Evolutionary conservation across 2,888 invertebrate species (phyloP), one percentile per base, ranked within the genome.

Genomic region (Apantesis nais): DNA sequence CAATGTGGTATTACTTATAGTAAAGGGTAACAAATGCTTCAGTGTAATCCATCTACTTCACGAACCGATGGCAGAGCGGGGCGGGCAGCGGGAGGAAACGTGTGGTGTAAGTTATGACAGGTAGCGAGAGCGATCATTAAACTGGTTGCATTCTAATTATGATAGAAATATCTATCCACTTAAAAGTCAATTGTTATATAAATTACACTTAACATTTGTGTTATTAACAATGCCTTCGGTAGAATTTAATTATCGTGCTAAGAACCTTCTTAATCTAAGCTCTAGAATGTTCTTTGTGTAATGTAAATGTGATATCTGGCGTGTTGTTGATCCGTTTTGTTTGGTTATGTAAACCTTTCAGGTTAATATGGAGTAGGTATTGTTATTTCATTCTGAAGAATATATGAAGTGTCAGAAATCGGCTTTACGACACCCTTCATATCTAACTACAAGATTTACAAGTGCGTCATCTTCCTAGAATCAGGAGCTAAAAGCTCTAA

Each of bases 21-120:
- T 86, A 86, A 82, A 86, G 85, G 88, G 87, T 88, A 89, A 89
- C 89, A 88, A 88, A 88, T 88, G 90, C 81, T 89, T 87, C 89
- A 85, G 86, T 86, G 92, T 89, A 92, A 94, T 94, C 94, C 92
- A 93, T 94, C 93, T 93, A 89, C 92, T 93, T 93, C 93, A 94
- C 87, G 88, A 87, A 87, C 85, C 85, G 87, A 86, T 84, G 88
- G 84, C 75, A 80, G 79, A 83, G 85, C 83, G 83, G 82, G 79
- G 85, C 83, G 81, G 76, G 70, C 68, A 52, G 72, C 55, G 72
- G 74, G 71, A 79, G 73, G 22, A 14, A 19, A 74, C 72, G 75
- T 68, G 75, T 66, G 77, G 72, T 12, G 19, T 64, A 70, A 68
- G 79, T 0, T n/a, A 73, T 22, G 22, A 78, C 83, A 75, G 81